Evolutionary conservation across 2,113 vertebrate species (phyloP), one percentile per base, ranked within the genome.

Genomic region (Callorhinus ursinus): DNA sequence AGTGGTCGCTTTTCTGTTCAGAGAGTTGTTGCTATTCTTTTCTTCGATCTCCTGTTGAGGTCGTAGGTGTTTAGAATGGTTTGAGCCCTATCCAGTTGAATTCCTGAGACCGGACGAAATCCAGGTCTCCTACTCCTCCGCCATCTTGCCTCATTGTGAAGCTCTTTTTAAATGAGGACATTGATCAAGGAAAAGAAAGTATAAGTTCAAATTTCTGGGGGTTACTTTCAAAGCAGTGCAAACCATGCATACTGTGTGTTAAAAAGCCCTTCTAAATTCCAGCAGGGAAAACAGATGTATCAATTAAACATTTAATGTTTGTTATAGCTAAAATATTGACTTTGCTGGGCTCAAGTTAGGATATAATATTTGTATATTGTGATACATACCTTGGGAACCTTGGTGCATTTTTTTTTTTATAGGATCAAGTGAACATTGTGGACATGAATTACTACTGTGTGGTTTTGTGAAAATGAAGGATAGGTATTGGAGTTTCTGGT

Each of bases 391-490:
- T 93, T 93, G 46, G 74, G 26, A 33, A 15, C 39, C 2, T 90
- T 76, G 49, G 16, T 87, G 19, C 6, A 65, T 74, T 74, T 33
- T 65, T 69, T 65, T 69, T 65, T 90, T 71, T 55, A 39, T 39
- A 59, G 49, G 28, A 72, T 91, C 83, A 86, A 90, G 22, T 93
- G 42, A 96, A 12, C n/a, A 55, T 31, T 81, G 42, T 77, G 21
- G 36, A 55, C 26, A 36, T 88, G 21, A 93, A 7, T 92, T 88
- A 61, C 46, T 85, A 1, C 49, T 71, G 7, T 87, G 24, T 95
- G 46, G 33, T 95, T 86, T 89, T 82, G 21, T 15, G 82, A 46
- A 82, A 96, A 77, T 92, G 39, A 92, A 87, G 77, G 82, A 39
- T 2, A 55, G 53, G n/a, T 57, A 69, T 55, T 96, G 76, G 77